Conservation (phyloP, 2,797 vertebrate species). For the Muscicapa striata region DNA sequence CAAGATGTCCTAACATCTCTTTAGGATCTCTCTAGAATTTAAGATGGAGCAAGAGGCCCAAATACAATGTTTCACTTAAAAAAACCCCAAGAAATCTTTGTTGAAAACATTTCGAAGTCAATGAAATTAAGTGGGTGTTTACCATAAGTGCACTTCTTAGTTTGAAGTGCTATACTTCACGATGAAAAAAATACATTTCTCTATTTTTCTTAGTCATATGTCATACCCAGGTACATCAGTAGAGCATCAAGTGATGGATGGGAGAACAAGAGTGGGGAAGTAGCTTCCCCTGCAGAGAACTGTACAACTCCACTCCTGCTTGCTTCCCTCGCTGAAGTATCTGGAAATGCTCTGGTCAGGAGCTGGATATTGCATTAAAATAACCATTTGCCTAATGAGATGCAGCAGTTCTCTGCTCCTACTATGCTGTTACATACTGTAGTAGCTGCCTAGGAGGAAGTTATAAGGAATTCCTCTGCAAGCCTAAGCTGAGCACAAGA, state of each 20-base stretch:
- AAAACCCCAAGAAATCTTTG: not conserved
- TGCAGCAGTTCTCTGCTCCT: conserved; percentile 27
- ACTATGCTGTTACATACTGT: not conserved
- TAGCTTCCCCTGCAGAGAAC: not conserved
- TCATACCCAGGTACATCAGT: not conserved
- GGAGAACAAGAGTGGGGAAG: rapidly evolving
- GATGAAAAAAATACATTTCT: not conserved
- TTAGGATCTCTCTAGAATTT: not conserved
- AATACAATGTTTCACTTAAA: not conserved
- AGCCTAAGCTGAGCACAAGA: not conserved
- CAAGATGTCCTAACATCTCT: not conserved
- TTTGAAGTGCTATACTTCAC: not conserved
- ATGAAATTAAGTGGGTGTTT: not conserved
- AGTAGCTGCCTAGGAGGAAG: conserved; percentile 4
- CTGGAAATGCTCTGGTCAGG: conserved; percentile 25
- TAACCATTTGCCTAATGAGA: not conserved
- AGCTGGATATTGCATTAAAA: conserved; percentile 9
- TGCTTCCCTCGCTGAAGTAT: not conserved
- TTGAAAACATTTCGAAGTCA: not conserved
- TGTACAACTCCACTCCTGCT: not conserved
- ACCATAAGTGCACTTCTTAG: not conserved
- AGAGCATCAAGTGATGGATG: not conserved
- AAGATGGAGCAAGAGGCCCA: not conserved
- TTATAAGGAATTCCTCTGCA: not conserved
- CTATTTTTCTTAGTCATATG: not conserved